These are phyloP conservation scores for Papilio polytes DNA, from an alignment of 1,140 invertebrate genomes.

Conservation along the genomic window DNA sequence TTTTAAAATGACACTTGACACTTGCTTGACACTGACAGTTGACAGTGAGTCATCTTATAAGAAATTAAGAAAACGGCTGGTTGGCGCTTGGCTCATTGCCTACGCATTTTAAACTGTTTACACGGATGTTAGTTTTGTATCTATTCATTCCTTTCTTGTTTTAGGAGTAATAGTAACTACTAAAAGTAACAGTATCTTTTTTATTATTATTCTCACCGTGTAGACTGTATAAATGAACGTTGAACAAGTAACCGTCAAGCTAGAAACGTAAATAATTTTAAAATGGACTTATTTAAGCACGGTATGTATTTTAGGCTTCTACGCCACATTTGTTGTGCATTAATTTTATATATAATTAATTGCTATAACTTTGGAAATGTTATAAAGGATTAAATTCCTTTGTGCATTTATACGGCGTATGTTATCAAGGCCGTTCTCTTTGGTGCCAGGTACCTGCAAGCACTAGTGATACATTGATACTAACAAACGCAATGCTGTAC, in stretches of 20 bases:
- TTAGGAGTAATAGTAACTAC: background rate
- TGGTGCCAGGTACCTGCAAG: constrained; percentile 69
- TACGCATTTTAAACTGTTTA: constrained; percentile 31
- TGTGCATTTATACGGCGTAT: constrained; percentile 62
- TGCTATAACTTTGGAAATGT: constrained; percentile 19
- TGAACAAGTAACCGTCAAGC: constrained; percentile 20
- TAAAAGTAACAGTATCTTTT: background rate
- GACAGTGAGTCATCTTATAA: constrained; percentile 36
- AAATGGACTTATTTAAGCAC: constrained; percentile 74
- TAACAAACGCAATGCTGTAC: constrained; percentile 48
- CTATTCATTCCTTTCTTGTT: constrained; percentile 18
- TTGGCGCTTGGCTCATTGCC: constrained; percentile 27
- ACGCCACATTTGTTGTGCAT: background rate
- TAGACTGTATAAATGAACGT: constrained; percentile 11
- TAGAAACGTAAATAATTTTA: constrained; percentile 32
- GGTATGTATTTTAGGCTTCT: constrained; percentile 54
- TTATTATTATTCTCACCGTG: background rate
- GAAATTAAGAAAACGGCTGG: constrained; percentile 27
- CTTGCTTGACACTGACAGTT: constrained; percentile 28
- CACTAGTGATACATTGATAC: constrained; percentile 45
- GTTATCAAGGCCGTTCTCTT: constrained; percentile 72
- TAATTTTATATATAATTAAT: constrained; percentile 33
- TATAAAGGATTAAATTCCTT: constrained; percentile 39
- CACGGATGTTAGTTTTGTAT: constrained; percentile 23
- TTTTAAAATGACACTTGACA: too few relatives aligned